These are phyloP conservation scores for Buathra laborator DNA, from an alignment of 2,888 invertebrate genomes.

Conservation along the genomic window DNA sequence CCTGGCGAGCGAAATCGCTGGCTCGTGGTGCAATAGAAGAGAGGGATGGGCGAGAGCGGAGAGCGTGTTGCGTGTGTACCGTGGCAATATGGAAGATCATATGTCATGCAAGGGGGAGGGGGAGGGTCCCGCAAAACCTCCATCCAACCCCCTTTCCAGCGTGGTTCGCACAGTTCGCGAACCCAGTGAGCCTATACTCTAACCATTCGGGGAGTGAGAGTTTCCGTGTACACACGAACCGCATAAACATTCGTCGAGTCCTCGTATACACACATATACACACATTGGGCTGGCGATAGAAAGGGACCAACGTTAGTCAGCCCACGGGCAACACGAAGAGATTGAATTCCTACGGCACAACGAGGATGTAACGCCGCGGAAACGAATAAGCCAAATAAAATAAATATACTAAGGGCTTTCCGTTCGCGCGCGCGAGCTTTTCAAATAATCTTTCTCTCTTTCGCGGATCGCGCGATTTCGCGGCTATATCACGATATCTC, in stretches of 20 bases:
- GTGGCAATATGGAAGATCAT: constrained; percentile 85
- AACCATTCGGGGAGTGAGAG: constrained; percentile 47
- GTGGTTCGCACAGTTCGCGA: constrained; percentile 65
- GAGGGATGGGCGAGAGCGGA: constrained; percentile 29
- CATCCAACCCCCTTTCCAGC: constrained; percentile 58
- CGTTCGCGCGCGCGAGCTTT: background rate
- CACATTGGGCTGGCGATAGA: constrained; percentile 8
- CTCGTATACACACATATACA: constrained; percentile 10
- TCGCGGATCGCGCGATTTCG: background rate
- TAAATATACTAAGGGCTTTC: constrained; percentile 76
- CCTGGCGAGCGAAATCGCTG: constrained; percentile 1
- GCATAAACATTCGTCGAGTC: constrained; percentile 70
- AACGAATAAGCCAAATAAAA: constrained; percentile 83
- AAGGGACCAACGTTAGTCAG: background rate
- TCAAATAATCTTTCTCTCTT: constrained; percentile 14
- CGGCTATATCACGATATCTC: background rate
- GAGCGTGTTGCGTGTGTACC: constrained; percentile 74
- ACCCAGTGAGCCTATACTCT: constrained; percentile 56
- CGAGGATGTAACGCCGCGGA: constrained; percentile 69
- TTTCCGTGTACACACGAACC: constrained; percentile 60
- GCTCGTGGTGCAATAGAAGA: constrained; percentile 22
- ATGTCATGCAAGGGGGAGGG: constrained; percentile 82
- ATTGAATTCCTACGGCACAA: constrained; percentile 79
- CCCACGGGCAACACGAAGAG: constrained; percentile 66
- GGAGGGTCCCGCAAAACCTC: constrained; percentile 68